A percentile compares a stretch with the other conserved stretches of the same genome.
These are phyloP conservation scores for Umimayanthus chanpuru DNA, from an alignment of 92 coral and sea anemone genomes.

Conservation along the genomic window DNA sequence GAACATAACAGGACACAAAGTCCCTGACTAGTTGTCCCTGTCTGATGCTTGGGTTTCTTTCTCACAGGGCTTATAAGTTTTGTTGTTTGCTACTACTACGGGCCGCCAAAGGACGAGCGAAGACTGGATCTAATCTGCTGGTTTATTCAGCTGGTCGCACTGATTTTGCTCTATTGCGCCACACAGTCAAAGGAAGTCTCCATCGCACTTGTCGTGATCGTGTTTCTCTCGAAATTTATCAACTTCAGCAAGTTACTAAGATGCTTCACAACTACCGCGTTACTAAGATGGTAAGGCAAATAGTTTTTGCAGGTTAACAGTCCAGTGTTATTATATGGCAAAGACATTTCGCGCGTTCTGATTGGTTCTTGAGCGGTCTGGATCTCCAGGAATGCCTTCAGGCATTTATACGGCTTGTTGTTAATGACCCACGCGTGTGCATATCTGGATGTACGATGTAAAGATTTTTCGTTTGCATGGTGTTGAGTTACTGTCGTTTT, in stretches of 20 bases:
- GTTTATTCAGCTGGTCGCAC: slow-evolving; percentile 76
- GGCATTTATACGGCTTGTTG: too few relatives aligned
- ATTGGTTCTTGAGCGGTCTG: too few relatives aligned
- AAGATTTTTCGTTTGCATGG: too few relatives aligned
- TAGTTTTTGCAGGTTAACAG: neutral
- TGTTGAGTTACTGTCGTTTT: too few relatives aligned
- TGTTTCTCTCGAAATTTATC: slow-evolving; percentile 58
- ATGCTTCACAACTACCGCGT: slow-evolving; percentile 35
- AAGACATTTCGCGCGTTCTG: too few relatives aligned
- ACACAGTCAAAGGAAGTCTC: slow-evolving; percentile 85
- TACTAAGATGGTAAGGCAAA: slow-evolving; percentile 71
- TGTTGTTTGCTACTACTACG: slow-evolving; percentile 90
- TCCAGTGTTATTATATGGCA: too few relatives aligned
- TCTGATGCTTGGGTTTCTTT: neutral
- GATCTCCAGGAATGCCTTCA: too few relatives aligned
- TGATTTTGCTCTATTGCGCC: slow-evolving; percentile 78
- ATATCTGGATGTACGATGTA: too few relatives aligned
- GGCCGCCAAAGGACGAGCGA: slow-evolving; percentile 86
- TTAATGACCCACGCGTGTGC: too few relatives aligned
- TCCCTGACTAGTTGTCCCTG: neutral
- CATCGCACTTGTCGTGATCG: slow-evolving; percentile 65
- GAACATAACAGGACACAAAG: too few relatives aligned
- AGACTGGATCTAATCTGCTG: slow-evolving; percentile 93
- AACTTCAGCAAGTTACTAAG: slow-evolving; percentile 44
- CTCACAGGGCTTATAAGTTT: slow-evolving; percentile 81